Evolutionary conservation across 1,140 invertebrate species (phyloP).

Genomic region (Calosoma granatense): DNA sequence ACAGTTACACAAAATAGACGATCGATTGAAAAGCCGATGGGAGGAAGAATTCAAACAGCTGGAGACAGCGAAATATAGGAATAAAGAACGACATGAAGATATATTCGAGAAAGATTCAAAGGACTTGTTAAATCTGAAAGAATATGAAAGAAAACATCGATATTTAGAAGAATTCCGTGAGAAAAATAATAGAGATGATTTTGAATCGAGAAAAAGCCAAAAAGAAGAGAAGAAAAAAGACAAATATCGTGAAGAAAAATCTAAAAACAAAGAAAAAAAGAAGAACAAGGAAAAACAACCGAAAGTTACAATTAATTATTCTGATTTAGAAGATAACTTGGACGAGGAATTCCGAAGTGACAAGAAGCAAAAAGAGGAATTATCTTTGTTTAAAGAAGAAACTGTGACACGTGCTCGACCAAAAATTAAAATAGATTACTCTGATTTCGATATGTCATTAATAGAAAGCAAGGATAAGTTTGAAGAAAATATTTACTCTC

Average conservation of each 20-base stretch:
- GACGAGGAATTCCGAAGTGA: neutral
- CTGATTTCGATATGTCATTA: conserved; percentile 3
- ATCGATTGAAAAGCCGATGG: neutral
- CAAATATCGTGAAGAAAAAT: neutral
- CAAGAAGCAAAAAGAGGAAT: neutral
- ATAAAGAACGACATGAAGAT: too few species aligned
- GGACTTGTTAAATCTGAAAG: neutral
- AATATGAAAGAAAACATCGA: neutral
- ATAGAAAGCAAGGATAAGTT: neutral
- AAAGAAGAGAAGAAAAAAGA: neutral
- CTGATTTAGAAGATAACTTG: neutral
- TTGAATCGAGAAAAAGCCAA: neutral
- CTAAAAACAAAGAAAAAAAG: neutral
- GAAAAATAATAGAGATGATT: neutral
- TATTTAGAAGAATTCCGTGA: neutral
- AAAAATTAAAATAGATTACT: conserved; percentile 1
- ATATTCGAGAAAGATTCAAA: neutral
- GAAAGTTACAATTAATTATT: neutral
- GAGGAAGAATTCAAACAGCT: neutral
- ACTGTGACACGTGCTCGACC: neutral
- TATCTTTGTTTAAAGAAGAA: neutral
- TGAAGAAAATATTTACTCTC: neutral
- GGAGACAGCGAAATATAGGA: neutral
- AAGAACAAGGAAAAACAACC: neutral
- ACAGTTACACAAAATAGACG: too few species aligned